phyloP scores from a whole-genome alignment of 92 coral and sea anemone species.

The Parazoanthus swiftii region DNA sequence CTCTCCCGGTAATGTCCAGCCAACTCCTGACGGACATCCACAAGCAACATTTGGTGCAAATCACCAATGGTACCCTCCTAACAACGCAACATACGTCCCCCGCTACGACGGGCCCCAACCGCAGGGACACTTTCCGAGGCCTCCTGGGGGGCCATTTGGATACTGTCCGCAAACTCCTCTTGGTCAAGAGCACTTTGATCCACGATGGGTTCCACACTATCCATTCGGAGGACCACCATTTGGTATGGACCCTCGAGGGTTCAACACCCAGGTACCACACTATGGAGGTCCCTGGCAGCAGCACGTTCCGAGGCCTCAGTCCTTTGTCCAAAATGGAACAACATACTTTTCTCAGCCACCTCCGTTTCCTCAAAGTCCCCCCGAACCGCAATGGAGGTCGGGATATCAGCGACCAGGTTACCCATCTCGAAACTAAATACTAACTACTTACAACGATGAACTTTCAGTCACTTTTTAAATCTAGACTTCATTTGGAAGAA shows the following conservation, averaged over 20 bases:
- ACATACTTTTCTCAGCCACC: slow-evolving; percentile 19
- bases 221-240: neutral
- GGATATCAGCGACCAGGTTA: slow-evolving; percentile 4
- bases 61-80: neutral
- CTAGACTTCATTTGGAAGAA: neutral
- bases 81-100: neutral
- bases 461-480: neutral
- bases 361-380: neutral
- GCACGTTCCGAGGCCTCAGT: neutral
- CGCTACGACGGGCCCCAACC: neutral
- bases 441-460: neutral
- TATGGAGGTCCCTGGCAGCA: slow-evolving; percentile 16
- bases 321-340: slow-evolving; percentile 8
- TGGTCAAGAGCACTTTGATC: neutral
- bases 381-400: neutral
- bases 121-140: neutral
- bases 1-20: neutral
- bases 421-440: neutral
- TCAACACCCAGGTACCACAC: neutral
- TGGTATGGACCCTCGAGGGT: slow-evolving; percentile 7
- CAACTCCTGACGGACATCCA: neutral
- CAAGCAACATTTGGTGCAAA: neutral
- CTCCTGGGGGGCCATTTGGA: neutral
- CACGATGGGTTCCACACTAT: neutral
- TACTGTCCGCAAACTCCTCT: neutral